Evolutionary conservation across 2,888 invertebrate species (phyloP).

Genomic region (Exephanes ischioxanthus): DNA sequence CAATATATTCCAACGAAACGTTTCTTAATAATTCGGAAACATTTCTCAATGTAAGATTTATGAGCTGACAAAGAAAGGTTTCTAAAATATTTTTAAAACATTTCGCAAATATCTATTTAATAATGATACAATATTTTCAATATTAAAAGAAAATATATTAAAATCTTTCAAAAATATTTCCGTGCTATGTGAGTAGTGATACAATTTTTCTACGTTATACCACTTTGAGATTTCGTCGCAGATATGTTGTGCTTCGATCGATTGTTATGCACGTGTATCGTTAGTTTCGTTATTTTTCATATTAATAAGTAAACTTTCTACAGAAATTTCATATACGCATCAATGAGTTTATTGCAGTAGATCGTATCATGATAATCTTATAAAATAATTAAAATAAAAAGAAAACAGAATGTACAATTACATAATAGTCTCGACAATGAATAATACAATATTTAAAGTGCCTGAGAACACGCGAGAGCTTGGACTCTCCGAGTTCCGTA

Average conservation of each 20-base stretch:
- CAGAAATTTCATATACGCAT: constrained; percentile 31
- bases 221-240: neutral
- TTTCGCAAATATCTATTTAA: too few relatives aligned
- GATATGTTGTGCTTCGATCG: neutral
- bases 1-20: neutral
- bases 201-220: neutral
- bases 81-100: too few relatives aligned
- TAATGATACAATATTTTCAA: too few relatives aligned
- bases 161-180: too few relatives aligned
- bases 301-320: neutral
- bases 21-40: neutral
- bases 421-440: constrained; percentile 31
- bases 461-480: constrained; percentile 50
- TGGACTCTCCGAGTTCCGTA: constrained; percentile 30
- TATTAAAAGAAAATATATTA: too few relatives aligned
- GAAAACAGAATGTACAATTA: constrained; percentile 23
- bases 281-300: neutral
- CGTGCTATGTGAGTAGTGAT: too few relatives aligned
- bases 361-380: constrained; percentile 29
- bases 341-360: constrained; percentile 53
- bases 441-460: constrained; percentile 45
- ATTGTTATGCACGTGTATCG: too few relatives aligned
- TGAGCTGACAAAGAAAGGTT: too few relatives aligned
- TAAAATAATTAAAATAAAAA: constrained; percentile 23
- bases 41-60: neutral